A percentile compares a stretch with the other conserved stretches of the same genome.
Conservation (phyloP, 2,113 vertebrate genomes). For the Aspidoscelis tigris region DNA sequence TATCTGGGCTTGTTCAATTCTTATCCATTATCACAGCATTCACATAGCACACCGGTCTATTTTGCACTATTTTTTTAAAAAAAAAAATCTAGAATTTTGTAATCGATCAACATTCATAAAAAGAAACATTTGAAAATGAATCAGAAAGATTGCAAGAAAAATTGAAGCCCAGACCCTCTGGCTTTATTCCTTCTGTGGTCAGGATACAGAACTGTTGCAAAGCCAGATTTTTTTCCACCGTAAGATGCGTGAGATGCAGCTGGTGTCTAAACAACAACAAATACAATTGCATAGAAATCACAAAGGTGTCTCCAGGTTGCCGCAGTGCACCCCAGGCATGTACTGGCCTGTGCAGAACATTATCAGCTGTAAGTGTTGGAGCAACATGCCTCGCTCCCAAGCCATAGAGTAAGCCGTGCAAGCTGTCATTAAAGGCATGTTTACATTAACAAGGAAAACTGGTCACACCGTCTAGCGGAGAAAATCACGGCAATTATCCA, state of each 20-base stretch:
- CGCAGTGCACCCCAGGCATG: slow-evolving; percentile 14
- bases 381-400: slow-evolving; percentile 47
- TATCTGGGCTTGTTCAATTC: too few species aligned
- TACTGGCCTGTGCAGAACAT: not conserved
- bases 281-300: not conserved
- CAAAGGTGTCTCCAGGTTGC: not conserved
- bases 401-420: slow-evolving; percentile 52
- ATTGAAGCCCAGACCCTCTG: too few species aligned
- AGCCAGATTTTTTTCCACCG: not conserved
- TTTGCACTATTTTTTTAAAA: too few species aligned
- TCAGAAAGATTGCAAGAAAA: not conserved
- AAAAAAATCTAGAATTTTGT: too few species aligned
- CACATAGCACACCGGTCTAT: too few species aligned
- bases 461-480: slow-evolving; percentile 64
- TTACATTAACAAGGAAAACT: slow-evolving; percentile 68
- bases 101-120: too few species aligned
- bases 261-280: not conserved
- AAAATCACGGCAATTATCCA: slow-evolving; percentile 75
- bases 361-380: slow-evolving; percentile 58
- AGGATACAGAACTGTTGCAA: not conserved
- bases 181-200: not conserved
- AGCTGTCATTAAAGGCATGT: slow-evolving; percentile 67
- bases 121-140: too few species aligned
- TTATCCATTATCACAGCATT: too few species aligned
- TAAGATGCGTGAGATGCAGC: not conserved